Evolutionary conservation across 2,888 invertebrate genomes (phyloP).

Genomic region (Eumacrocentrus americanus): DNA sequence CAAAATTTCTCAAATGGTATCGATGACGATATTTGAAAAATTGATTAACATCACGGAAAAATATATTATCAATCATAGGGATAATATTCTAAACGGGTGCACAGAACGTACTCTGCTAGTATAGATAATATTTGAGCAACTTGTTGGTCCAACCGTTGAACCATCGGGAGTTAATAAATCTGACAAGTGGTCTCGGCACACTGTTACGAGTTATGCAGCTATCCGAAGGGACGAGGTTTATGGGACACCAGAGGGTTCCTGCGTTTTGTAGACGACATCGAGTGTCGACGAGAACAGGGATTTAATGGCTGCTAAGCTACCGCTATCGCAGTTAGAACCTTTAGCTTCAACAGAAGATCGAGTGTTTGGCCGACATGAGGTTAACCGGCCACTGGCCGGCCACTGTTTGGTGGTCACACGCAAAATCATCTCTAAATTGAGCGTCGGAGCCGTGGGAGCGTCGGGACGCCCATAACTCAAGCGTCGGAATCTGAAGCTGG

Average conservation of each 20-base stretch:
- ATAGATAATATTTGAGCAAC: slow-evolving; percentile 56
- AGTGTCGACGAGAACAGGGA: slow-evolving; percentile 35
- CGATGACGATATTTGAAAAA: no score
- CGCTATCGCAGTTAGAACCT: slow-evolving; percentile 29
- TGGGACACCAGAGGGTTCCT: slow-evolving; percentile 46
- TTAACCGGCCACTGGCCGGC: slow-evolving; percentile 62
- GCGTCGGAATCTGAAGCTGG: slow-evolving; percentile 8
- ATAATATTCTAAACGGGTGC: no score
- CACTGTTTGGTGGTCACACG: slow-evolving; percentile 64
- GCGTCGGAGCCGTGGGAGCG: slow-evolving; percentile 62
- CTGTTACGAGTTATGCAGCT: slow-evolving; percentile 24
- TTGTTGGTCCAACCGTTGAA: slow-evolving; percentile 58
- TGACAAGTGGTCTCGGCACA: slow-evolving; percentile 33
- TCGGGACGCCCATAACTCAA: slow-evolving; percentile 64
- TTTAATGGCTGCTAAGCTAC: slow-evolving; percentile 43
- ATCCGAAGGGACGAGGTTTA: slow-evolving; percentile 50
- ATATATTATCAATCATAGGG: no score
- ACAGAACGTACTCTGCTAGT: no score
- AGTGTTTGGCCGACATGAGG: slow-evolving; percentile 58
- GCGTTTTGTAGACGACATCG: slow-evolving; percentile 19
- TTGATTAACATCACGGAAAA: no score
- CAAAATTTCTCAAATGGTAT: no score
- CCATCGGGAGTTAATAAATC: slow-evolving; percentile 59
- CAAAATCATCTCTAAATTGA: slow-evolving; percentile 69
- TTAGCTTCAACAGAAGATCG: slow-evolving; percentile 56